These are phyloP conservation scores for Homarus gammarus DNA, from an alignment of 2,888 invertebrate species.

Conservation along the genomic window DNA sequence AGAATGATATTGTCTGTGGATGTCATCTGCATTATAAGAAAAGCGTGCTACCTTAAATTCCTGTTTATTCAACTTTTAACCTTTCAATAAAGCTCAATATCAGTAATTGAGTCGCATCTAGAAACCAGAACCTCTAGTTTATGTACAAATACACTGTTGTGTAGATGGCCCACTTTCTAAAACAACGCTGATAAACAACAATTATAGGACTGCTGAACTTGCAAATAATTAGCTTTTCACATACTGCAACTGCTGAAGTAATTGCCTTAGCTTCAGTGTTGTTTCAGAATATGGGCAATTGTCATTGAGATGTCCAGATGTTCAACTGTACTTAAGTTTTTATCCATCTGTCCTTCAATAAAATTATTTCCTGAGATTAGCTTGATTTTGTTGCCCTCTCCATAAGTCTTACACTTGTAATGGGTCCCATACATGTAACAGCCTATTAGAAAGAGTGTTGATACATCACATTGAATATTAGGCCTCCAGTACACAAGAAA, in stretches of 20 bases:
- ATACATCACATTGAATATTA: too few species aligned
- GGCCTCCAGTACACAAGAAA: too few species aligned
- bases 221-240: constrained; percentile 28
- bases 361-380: constrained; percentile 39
- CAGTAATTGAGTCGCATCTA: background rate
- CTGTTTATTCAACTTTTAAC: background rate
- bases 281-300: constrained; percentile 45
- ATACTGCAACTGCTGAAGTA: background rate
- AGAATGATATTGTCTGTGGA: background rate
- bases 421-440: too few species aligned
- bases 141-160: constrained; percentile 42
- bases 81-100: background rate
- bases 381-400: background rate
- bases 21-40: background rate
- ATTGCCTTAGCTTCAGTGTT: constrained; percentile 9
- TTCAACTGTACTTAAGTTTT: constrained; percentile 54
- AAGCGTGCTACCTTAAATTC: background rate
- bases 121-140: constrained; percentile 34
- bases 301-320: constrained; percentile 68
- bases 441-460: too few species aligned
- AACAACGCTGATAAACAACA: constrained; percentile 1
- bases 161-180: constrained; percentile 15
- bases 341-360: constrained; percentile 63
- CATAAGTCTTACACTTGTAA: too few species aligned
- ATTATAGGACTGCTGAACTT: background rate